Evolutionary conservation across 2,888 invertebrate genomes (phyloP).

Genomic region (Ctenicera cuprea): DNA sequence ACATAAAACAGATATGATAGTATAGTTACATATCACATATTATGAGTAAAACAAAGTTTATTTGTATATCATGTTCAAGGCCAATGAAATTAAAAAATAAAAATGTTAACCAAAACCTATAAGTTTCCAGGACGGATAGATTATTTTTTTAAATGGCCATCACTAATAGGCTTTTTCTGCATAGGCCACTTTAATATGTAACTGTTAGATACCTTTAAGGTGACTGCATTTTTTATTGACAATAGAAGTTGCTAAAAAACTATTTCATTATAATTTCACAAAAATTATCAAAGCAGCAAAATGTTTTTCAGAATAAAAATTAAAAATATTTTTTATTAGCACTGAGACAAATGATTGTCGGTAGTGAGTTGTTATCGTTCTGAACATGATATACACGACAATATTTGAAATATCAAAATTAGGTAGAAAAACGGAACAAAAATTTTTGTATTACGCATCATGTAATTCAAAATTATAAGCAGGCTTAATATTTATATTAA

Average conservation of each 20-base stretch:
- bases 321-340: background rate
- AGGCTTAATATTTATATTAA: conserved; percentile 46
- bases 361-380: conserved; percentile 1
- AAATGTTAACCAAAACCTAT: conserved; percentile 36
- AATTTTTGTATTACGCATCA: conserved; percentile 33
- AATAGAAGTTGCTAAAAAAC: background rate
- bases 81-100: conserved; percentile 40
- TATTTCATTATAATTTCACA: background rate
- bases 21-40: conserved; percentile 64
- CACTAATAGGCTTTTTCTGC: conserved; percentile 44
- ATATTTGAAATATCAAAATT: conserved; percentile 45
- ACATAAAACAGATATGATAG: conserved; percentile 56
- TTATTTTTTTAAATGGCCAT: conserved; percentile 47
- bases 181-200: conserved; percentile 47
- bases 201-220: background rate
- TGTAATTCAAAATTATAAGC: conserved; percentile 46
- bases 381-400: conserved; percentile 60
- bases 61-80: conserved; percentile 58
- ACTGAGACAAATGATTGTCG: background rate
- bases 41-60: conserved; percentile 58
- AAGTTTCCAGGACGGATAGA: conserved; percentile 58
- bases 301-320: too few relatives aligned
- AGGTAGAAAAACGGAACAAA: conserved; percentile 50
- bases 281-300: too few relatives aligned
- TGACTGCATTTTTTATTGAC: background rate